Evolutionary conservation across 2,888 invertebrate genomes (phyloP).

Genomic region (Eristalis intricaria): DNA sequence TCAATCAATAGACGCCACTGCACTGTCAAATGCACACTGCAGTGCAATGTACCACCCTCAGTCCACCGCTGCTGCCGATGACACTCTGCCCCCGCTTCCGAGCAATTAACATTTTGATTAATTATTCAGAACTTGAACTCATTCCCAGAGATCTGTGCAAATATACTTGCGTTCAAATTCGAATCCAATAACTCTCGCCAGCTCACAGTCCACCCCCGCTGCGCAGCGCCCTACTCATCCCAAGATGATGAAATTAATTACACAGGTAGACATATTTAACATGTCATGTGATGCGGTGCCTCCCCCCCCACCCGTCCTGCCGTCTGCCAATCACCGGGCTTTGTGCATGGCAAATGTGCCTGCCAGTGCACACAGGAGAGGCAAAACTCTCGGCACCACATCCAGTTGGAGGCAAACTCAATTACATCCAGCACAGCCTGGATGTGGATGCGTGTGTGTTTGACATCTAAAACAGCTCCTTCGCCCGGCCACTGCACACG

Average conservation of each 20-base stretch:
- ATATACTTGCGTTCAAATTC: slow-evolving; percentile 66
- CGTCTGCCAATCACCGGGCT: slow-evolving; percentile 2
- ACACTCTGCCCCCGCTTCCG: slow-evolving; percentile 50
- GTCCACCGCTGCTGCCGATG: slow-evolving; percentile 8
- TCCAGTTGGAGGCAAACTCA: slow-evolving; percentile 58
- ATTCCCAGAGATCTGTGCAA: slow-evolving; percentile 47
- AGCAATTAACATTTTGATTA: slow-evolving; percentile 70
- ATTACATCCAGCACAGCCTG: slow-evolving; percentile 56
- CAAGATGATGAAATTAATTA: slow-evolving; percentile 66
- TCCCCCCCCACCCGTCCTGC: slow-evolving; percentile 28
- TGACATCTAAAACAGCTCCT: slow-evolving; percentile 41
- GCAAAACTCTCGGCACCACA: slow-evolving; percentile 12
- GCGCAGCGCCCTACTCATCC: neutral
- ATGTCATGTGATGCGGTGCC: slow-evolving; percentile 54
- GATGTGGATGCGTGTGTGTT: slow-evolving; percentile 14
- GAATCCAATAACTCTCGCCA: slow-evolving; percentile 65
- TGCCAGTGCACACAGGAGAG: slow-evolving; percentile 23
- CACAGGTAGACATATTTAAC: slow-evolving; percentile 70
- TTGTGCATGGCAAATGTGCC: slow-evolving; percentile 52
- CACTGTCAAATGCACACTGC: slow-evolving; percentile 4
- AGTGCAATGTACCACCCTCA: no score
- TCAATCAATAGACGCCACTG: slow-evolving; percentile 7
- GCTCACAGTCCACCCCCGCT: neutral
- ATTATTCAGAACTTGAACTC: slow-evolving; percentile 63
- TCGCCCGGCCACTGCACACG: neutral